Base-by-base conservation (phyloP, 2,113 vertebrate species). In the Microtus richardsoni region DNA sequence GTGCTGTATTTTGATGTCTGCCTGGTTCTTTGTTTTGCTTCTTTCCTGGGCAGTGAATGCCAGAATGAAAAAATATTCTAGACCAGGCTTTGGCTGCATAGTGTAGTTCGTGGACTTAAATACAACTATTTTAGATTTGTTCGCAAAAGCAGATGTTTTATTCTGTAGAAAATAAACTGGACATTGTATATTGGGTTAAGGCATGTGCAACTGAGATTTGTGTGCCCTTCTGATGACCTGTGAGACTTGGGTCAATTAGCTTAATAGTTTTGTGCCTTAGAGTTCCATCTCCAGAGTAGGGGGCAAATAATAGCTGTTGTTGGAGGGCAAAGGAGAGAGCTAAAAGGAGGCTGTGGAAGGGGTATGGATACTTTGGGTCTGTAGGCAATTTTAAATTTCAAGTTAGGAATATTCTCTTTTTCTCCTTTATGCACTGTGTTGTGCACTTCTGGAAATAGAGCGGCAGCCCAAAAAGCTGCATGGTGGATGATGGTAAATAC, bases 241-340 rank as follows among this genome's bases (percentile, higher is more conserved):
- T 71, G 87, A 88, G 84, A 94, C 71, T 41, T 4, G 47, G 79
- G 86, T 9, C 83, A 95, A 92, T 88, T 95, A 94, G 87, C 47
- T 85, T 95, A 90, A 94, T 96, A 86, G 39, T 77, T 94, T 79
- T 93, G n/a, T 96, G 90, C 39, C 90, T 97, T 82, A 92, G 85
- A 88, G 66, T 94, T 95, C 47, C 68, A 87, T 89, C n/a, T 93
- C 1, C 64, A 83, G 84, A 74, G 33, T 83, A 62, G 70, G 41
- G 17, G 82, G 82, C n/a, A 36, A 36, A 17, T 58, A 62, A 26
- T 30, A 93, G 88, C 58, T 68, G 2, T 39, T 3, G 91, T 96
- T 95, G 88, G 89, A 97, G 86, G 93, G 47, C 95, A 96, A 94
- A 92, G 30, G 28, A 93, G 66, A 78, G 89, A 93, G 94, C 80